These are phyloP conservation scores for Piprites chloris DNA, from an alignment of 2,113 vertebrate species.

Conservation along the genomic window DNA sequence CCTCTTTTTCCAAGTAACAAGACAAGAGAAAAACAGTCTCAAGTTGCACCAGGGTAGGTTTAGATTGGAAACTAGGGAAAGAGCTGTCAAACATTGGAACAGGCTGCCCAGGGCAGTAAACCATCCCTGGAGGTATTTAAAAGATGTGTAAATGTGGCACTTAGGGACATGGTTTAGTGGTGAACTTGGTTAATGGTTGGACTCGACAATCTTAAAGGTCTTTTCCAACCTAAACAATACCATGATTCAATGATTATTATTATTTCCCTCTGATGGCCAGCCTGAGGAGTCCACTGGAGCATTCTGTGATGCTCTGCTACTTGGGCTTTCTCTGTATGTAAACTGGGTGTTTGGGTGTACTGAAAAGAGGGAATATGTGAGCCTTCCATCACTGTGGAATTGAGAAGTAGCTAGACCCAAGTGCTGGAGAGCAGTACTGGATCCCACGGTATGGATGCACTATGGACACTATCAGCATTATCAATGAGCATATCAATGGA, in stretches of 20 bases:
- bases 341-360: neutral
- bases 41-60: neutral
- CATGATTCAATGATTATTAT: neutral
- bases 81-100: neutral
- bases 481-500: neutral
- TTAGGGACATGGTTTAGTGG: neutral
- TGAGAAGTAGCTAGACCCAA: neutral
- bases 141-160: neutral
- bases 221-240: neutral
- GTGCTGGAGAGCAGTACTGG: neutral
- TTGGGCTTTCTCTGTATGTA: neutral
- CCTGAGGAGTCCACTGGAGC: neutral
- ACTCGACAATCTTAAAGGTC: neutral
- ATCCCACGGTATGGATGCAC: neutral
- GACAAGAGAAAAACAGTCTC: neutral
- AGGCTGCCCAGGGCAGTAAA: neutral
- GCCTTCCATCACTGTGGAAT: neutral
- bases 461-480: neutral
- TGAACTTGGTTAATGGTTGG: neutral
- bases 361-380: neutral
- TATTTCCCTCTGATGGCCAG: neutral
- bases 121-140: neutral
- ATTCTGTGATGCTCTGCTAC: neutral
- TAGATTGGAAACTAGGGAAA: neutral
- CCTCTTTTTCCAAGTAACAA: neutral